phyloP scores from a whole-genome alignment of 2,113 vertebrate genomes.

The Tupaia tana region DNA sequence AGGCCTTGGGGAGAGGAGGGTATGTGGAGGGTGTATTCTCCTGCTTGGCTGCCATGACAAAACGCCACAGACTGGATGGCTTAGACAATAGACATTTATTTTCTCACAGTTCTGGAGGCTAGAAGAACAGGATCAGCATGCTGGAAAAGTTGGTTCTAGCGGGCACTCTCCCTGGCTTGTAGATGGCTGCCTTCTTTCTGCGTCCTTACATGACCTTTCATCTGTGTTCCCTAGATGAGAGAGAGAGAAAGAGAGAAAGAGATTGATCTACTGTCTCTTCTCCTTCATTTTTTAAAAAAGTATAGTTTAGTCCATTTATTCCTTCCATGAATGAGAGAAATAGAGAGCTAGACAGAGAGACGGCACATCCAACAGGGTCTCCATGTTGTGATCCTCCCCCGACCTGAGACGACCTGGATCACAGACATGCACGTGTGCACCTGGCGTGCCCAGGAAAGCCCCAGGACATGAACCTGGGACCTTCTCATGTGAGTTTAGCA shows the following conservation, averaged over 20 bases:
- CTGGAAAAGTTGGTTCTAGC: neutral
- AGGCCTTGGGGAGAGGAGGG: neutral
- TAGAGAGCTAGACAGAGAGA: too few relatives aligned
- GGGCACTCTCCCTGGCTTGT: neutral
- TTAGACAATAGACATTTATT: neutral
- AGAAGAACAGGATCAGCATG: neutral
- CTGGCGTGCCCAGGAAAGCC: too few relatives aligned
- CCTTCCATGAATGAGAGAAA: too few relatives aligned
- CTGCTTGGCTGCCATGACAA: neutral
- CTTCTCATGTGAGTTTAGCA: too few relatives aligned
- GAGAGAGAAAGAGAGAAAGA: neutral
- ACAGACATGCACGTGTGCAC: too few relatives aligned
- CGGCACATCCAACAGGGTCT: too few relatives aligned
- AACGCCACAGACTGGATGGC: neutral
- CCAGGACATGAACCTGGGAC: too few relatives aligned
- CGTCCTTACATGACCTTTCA: neutral
- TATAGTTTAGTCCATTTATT: too few relatives aligned
- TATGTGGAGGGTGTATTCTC: fast-evolving
- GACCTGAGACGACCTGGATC: too few relatives aligned
- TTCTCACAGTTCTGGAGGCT: neutral
- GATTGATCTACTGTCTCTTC: neutral
- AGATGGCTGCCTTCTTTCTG: neutral
- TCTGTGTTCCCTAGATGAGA: neutral
- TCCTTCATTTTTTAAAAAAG: neutral
- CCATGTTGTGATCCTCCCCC: too few relatives aligned